phyloP scores from a whole-genome alignment of 2,797 vertebrate genomes.

The Xiphorhynchus erythropygius region DNA sequence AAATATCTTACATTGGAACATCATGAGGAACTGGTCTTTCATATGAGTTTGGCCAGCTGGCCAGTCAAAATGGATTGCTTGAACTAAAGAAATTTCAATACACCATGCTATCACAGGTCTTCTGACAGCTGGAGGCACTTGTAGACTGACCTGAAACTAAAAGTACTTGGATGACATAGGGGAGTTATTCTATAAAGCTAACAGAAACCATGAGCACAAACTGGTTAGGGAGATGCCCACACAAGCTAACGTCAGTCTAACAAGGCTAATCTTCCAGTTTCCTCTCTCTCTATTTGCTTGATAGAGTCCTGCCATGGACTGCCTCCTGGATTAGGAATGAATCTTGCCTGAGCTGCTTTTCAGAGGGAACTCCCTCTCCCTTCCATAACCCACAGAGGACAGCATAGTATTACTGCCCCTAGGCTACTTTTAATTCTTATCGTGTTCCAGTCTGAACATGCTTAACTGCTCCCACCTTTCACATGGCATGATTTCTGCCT shows the following conservation, averaged over 20 bases:
- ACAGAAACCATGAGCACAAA: neutral
- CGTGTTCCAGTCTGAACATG: neutral
- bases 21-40: neutral
- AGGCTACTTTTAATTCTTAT: neutral
- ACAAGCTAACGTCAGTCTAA: neutral
- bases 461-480: neutral
- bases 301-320: neutral
- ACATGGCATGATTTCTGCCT: neutral
- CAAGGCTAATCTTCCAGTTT: neutral
- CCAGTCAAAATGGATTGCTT: neutral
- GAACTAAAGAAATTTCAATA: neutral
- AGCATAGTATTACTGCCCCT: neutral
- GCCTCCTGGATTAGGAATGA: neutral
- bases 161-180: neutral
- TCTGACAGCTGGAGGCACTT: neutral
- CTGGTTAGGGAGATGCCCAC: neutral
- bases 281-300: neutral
- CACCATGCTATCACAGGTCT: neutral
- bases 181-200: neutral
- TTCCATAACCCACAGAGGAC: neutral
- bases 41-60: neutral
- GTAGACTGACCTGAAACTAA: neutral
- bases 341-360: neutral
- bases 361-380: neutral
- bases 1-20: neutral